These are phyloP conservation scores for Meloidogyne floridensis DNA, from an alignment of 1,140 invertebrate genomes.

Conservation along the genomic window DNA sequence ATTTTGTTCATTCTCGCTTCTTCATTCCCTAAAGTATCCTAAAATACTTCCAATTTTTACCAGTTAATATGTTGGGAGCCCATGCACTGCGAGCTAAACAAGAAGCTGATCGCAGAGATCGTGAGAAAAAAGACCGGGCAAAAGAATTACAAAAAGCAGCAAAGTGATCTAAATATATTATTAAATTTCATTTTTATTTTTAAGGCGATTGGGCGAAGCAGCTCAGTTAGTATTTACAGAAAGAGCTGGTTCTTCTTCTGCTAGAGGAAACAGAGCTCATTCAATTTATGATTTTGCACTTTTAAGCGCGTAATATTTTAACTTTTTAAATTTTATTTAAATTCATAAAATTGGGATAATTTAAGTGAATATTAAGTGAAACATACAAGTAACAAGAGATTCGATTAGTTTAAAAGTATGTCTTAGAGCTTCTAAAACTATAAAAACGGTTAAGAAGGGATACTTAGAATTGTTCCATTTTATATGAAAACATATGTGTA, in stretches of 20 bases:
- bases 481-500: too few species aligned
- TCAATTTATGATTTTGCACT: constrained; percentile 3
- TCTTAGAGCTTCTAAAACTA: too few species aligned
- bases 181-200: neutral
- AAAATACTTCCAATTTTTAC: neutral
- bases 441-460: too few species aligned
- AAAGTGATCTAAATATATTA: neutral
- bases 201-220: neutral
- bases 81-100: neutral
- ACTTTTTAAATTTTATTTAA: neutral
- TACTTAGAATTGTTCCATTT: too few species aligned
- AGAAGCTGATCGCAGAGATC: constrained; percentile 3
- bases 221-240: neutral
- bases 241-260: neutral
- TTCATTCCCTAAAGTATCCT: neutral
- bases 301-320: constrained; percentile 2
- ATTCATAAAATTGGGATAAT: neutral
- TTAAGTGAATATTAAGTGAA: too few species aligned
- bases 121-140: neutral
- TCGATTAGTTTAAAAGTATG: too few species aligned
- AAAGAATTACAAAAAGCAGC: constrained; percentile 9
- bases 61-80: neutral
- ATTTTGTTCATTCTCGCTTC: neutral
- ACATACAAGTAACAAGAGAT: too few species aligned
- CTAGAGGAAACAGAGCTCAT: neutral